A percentile compares a stretch with the other conserved stretches of the same genome.
Evolutionary conservation across 2,113 vertebrate species (phyloP).

Genomic region (Sisor rabdophorus): DNA sequence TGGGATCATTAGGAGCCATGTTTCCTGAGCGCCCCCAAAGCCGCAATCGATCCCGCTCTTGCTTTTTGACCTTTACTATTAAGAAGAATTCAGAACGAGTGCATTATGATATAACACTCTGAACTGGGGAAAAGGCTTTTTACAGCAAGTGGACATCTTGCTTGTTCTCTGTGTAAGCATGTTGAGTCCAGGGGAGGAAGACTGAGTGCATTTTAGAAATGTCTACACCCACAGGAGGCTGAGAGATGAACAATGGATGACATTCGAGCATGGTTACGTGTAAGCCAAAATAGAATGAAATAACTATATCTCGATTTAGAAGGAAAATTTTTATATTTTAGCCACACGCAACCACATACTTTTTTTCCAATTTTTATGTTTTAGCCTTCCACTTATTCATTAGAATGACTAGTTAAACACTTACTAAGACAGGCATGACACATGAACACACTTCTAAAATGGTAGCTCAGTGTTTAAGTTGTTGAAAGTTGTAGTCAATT

Average conservation of each 20-base stretch:
- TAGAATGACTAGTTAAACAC: too few relatives aligned
- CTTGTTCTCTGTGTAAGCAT: slow-evolving; percentile 32
- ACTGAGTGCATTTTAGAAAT: slow-evolving; percentile 39
- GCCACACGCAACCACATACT: too few relatives aligned
- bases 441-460: too few relatives aligned
- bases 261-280: slow-evolving; percentile 40
- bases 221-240: slow-evolving; percentile 31
- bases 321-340: too few relatives aligned
- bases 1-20: background rate
- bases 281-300: slow-evolving; percentile 4
- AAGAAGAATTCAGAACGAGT: slow-evolving; percentile 22
- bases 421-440: too few relatives aligned
- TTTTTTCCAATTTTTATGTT: too few relatives aligned
- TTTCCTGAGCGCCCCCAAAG: background rate
- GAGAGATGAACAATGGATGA: slow-evolving; percentile 42
- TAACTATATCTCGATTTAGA: too few relatives aligned
- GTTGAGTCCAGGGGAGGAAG: slow-evolving; percentile 1
- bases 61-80: slow-evolving; percentile 34
- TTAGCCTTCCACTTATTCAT: too few relatives aligned
- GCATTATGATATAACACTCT: slow-evolving; percentile 18
- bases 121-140: slow-evolving; percentile 30
- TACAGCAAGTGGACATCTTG: slow-evolving; percentile 18
- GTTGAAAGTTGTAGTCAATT: too few relatives aligned
- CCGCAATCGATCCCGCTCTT: slow-evolving; percentile 24
- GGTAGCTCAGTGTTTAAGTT: too few relatives aligned